Evolutionary conservation across 2,888 invertebrate genomes (phyloP), one percentile per base, ranked within the genome.

Genomic region (Erebia palarica): DNA sequence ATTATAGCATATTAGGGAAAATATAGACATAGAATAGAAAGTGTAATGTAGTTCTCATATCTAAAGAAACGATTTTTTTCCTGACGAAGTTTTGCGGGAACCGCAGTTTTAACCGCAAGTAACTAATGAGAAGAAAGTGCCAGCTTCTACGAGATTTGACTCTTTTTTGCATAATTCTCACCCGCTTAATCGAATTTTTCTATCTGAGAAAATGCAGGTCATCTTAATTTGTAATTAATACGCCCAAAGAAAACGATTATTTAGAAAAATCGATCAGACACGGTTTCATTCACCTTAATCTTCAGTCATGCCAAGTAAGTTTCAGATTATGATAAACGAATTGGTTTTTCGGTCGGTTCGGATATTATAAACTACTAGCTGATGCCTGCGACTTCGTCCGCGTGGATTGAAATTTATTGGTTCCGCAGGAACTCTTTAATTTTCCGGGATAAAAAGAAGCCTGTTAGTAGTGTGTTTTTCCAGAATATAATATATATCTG

Each of bases 121-220:
- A 78, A 78, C 84, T 91, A 90, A 91, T 90, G 90, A 89, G 83
- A 88, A 85, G 85, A 90, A 90, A 90, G 88, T 86, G 82, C 80
- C 80, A 79, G 73, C 78, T 81, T 76, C 79, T 78, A 78, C 81
- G 80, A 82, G 81, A 83, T 82, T 84, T 69, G 69, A 65, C 65
- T 73, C 65, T 75, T 73, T 36, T 75, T 77, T 74, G 73, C 73
- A 69, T 76, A 71, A 72, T 72, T 66, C 72, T 53, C 59, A 47
- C 61, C 18, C 21, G 61, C 64, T 69, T 21, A 61, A 42, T 69
- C 74, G 58, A 69, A 66, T 61, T 66, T 69, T 74, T 67, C 64
- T 1, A 61, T 27, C 4, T n/a, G n/a, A 44, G 21, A 66, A 64
- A 55, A 65, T 18, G 10, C 42, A 16, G 55, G 18, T 55, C 42